A percentile compares a stretch with the other conserved stretches of the same genome.
These are phyloP conservation scores for Sinocyclocheilus anophthalmus DNA, from an alignment of 2,113 vertebrate species.

Conservation along the genomic window DNA sequence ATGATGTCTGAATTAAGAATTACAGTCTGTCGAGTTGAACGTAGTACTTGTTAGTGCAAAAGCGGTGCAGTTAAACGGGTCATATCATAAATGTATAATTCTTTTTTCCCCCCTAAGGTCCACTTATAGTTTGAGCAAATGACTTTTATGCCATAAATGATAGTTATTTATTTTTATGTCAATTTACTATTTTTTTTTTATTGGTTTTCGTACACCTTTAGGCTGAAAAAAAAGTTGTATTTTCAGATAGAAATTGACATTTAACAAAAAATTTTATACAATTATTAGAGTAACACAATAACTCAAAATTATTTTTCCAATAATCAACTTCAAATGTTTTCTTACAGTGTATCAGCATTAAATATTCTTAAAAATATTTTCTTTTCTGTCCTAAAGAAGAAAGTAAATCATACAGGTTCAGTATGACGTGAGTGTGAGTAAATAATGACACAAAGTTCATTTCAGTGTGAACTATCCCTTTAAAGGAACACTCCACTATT, in stretches of 20 bases:
- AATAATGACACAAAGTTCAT: too few relatives aligned
- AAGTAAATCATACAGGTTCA: too few relatives aligned
- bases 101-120: background rate
- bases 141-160: background rate
- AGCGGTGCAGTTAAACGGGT: background rate
- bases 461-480: too few relatives aligned
- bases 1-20: conserved; percentile 95
- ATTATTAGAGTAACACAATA: too few relatives aligned
- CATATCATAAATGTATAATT: background rate
- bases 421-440: too few relatives aligned
- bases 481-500: too few relatives aligned
- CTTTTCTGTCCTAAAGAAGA: too few relatives aligned
- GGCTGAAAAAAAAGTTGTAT: background rate
- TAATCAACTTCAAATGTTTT: too few relatives aligned
- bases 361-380: too few relatives aligned
- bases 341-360: too few relatives aligned
- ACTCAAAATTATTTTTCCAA: too few relatives aligned
- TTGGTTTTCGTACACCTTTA: background rate
- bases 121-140: background rate
- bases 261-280: too few relatives aligned
- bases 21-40: conserved; percentile 87
- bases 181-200: background rate
- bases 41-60: background rate
- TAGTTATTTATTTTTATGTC: background rate
- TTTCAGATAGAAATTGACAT: background rate